These are phyloP conservation scores for Drosophila pachea DNA, from an alignment of 1,140 invertebrate genomes.

Conservation along the genomic window DNA sequence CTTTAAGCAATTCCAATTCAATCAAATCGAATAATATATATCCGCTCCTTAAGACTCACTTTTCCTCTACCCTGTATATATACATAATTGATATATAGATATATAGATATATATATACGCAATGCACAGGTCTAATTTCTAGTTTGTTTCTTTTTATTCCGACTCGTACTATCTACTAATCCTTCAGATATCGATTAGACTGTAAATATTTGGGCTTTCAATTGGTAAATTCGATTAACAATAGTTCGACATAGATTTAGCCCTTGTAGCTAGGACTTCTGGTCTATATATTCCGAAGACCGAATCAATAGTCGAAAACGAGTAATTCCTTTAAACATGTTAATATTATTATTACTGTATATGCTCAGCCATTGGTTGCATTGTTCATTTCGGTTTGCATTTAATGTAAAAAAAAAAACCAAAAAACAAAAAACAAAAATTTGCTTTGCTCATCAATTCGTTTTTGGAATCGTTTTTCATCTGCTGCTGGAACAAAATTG, in stretches of 20 bases:
- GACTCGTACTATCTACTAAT: not conserved
- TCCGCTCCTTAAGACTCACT: constrained; percentile 19
- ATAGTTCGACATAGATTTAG: not conserved
- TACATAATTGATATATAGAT: constrained; percentile 16
- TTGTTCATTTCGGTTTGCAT: constrained; percentile 48
- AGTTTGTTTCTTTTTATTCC: too few species aligned
- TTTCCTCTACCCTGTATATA: constrained; percentile 1
- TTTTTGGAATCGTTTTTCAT: constrained; percentile 21
- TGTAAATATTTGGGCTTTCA: constrained; percentile 7
- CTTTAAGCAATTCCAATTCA: constrained; percentile 17
- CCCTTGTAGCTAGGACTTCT: constrained; percentile 18
- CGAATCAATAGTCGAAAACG: not conserved
- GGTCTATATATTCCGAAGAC: constrained; percentile 19
- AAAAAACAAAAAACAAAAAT: not conserved
- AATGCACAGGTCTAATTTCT: constrained; percentile 23
- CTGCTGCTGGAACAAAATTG: constrained; percentile 11
- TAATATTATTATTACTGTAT: constrained; percentile 7
- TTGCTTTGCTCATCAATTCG: constrained; percentile 48
- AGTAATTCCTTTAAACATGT: constrained; percentile 2
- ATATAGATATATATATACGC: constrained; percentile 27
- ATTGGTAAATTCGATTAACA: not conserved
- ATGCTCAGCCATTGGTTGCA: constrained; percentile 35
- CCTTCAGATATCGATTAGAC: constrained; percentile 5
- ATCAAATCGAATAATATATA: constrained; percentile 9
- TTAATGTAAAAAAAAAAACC: constrained; percentile 7